These are phyloP conservation scores for Syndactyla subalaris DNA, from an alignment of 2,797 vertebrate genomes.

Conservation along the genomic window DNA sequence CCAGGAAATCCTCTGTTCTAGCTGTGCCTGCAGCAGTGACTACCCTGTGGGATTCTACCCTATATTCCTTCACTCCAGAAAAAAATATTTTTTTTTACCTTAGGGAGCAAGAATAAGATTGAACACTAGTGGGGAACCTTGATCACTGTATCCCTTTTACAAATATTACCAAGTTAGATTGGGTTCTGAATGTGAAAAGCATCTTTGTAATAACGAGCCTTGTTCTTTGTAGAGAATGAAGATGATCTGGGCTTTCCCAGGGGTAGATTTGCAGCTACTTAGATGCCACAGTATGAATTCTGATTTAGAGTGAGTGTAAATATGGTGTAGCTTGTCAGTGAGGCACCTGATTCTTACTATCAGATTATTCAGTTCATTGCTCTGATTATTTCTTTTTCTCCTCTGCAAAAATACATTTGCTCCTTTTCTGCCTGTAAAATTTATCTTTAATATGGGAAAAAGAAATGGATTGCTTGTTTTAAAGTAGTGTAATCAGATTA, in stretches of 20 bases:
- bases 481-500: not conserved
- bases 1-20: not conserved
- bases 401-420: not conserved
- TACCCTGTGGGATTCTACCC: not conserved
- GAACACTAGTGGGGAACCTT: not conserved
- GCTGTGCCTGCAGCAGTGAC: not conserved
- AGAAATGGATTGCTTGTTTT: not conserved
- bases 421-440: not conserved
- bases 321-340: not conserved
- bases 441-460: not conserved
- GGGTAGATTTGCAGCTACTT: not conserved
- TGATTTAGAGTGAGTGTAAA: not conserved
- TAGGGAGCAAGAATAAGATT: not conserved
- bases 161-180: not conserved
- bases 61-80: not conserved
- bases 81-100: not conserved
- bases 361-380: not conserved
- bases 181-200: not conserved
- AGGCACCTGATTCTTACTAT: not conserved
- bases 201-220: not conserved
- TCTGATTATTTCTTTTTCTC: not conserved
- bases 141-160: not conserved
- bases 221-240: not conserved
- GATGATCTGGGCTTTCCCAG: not conserved
- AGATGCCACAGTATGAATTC: not conserved